Evolutionary conservation across 2,888 invertebrate genomes (phyloP).

Genomic region (Amphimallon solstitiale): DNA sequence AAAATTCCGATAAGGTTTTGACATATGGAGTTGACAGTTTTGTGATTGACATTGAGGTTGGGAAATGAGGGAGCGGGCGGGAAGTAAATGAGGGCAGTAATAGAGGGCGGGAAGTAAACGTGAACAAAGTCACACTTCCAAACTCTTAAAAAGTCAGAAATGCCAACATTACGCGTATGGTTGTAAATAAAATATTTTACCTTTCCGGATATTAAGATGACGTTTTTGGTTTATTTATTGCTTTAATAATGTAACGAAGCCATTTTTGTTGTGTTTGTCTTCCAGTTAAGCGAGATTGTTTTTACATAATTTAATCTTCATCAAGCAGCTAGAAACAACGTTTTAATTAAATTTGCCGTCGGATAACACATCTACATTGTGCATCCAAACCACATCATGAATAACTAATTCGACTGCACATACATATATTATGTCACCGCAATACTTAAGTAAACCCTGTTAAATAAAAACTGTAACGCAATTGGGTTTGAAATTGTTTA

Average conservation of each 20-base stretch:
- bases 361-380: not conserved
- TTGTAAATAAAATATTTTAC: too few relatives aligned
- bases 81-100: too few relatives aligned
- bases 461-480: not conserved
- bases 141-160: too few relatives aligned
- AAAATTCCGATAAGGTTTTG: too few relatives aligned
- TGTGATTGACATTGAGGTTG: too few relatives aligned
- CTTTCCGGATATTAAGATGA: too few relatives aligned
- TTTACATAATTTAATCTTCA: slow-evolving; percentile 27
- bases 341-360: slow-evolving; percentile 25
- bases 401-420: slow-evolving; percentile 12
- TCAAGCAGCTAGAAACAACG: not conserved
- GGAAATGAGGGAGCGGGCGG: too few relatives aligned
- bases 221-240: too few relatives aligned
- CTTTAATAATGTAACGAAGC: not conserved
- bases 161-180: too few relatives aligned
- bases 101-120: too few relatives aligned
- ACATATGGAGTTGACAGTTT: too few relatives aligned
- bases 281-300: slow-evolving; percentile 20
- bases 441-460: not conserved
- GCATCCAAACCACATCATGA: not conserved
- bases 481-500: slow-evolving; percentile 27
- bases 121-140: too few relatives aligned
- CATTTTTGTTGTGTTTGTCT: slow-evolving; percentile 7
- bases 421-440: not conserved